These are phyloP conservation scores for Apantesis nais DNA, from an alignment of 2,888 invertebrate genomes.

Conservation along the genomic window DNA sequence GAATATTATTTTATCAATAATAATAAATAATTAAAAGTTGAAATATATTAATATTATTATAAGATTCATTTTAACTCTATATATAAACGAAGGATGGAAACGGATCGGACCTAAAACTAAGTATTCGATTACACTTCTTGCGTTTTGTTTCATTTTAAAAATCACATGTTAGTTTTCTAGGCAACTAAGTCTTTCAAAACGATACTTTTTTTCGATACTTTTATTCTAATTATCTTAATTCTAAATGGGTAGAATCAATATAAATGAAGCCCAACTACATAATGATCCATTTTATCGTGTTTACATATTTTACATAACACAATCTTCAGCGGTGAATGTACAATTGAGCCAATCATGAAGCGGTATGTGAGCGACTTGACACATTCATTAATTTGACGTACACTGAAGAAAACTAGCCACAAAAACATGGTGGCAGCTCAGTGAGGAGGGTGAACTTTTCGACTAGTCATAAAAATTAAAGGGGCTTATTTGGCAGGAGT, in stretches of 20 bases:
- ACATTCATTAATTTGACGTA: slow-evolving; percentile 17
- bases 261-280: slow-evolving; percentile 28
- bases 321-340: accelerated
- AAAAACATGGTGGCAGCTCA: slow-evolving; percentile 84
- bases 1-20: too few relatives aligned
- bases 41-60: not conserved
- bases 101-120: not conserved
- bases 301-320: slow-evolving; percentile 11
- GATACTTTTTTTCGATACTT: not conserved
- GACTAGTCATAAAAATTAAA: slow-evolving; percentile 74
- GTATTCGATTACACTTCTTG: slow-evolving; percentile 7
- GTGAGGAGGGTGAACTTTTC: slow-evolving; percentile 76
- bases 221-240: not conserved
- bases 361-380: slow-evolving; percentile 19
- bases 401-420: slow-evolving; percentile 38
- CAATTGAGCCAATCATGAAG: slow-evolving; percentile 25
- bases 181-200: not conserved
- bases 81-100: too few relatives aligned
- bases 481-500: slow-evolving; percentile 83
- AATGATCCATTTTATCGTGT: not conserved
- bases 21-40: not conserved
- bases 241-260: not conserved
- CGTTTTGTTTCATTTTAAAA: slow-evolving; percentile 16
- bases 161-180: not conserved
- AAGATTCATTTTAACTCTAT: not conserved